Evolutionary conservation across 2,113 vertebrate species (phyloP).

Genomic region (Dasyurus viverrinus): DNA sequence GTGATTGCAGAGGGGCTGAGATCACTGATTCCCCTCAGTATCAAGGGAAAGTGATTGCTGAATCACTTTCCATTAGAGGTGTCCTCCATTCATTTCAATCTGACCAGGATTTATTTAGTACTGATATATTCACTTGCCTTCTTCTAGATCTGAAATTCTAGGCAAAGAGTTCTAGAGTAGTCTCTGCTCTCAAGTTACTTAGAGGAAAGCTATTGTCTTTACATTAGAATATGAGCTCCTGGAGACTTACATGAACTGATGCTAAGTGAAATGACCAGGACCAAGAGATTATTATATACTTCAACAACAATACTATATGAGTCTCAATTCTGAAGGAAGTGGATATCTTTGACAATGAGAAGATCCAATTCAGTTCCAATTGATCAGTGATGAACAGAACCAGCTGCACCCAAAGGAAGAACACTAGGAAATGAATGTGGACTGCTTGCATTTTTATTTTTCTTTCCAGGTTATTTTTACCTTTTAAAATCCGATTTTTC

Average conservation of each 20-base stretch:
- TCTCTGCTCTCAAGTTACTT: not conserved
- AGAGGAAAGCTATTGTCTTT: not conserved
- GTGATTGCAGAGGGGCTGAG: not conserved
- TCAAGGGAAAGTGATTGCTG: not conserved
- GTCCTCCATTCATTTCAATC: slow-evolving; percentile 11
- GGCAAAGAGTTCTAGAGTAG: not conserved
- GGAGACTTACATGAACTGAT: not conserved
- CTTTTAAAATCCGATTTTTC: too few species aligned
- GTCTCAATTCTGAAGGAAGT: too few species aligned
- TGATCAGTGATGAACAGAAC: too few species aligned
- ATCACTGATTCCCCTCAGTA: not conserved
- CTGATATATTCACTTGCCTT: not conserved
- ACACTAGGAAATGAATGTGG: too few species aligned
- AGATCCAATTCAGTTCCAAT: too few species aligned
- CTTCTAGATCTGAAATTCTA: not conserved
- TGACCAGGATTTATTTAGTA: slow-evolving; percentile 8
- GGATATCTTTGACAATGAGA: too few species aligned
- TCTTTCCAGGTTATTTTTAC: too few species aligned
- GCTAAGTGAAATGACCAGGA: too few species aligned
- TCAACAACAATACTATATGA: too few species aligned
- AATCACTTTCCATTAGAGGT: slow-evolving; percentile 15
- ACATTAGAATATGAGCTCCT: not conserved
- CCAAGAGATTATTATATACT: too few species aligned
- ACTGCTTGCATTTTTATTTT: too few species aligned
- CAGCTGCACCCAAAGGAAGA: too few species aligned